phyloP scores from a whole-genome alignment of 1,140 invertebrate genomes.

The Eriocheir sinensis region DNA sequence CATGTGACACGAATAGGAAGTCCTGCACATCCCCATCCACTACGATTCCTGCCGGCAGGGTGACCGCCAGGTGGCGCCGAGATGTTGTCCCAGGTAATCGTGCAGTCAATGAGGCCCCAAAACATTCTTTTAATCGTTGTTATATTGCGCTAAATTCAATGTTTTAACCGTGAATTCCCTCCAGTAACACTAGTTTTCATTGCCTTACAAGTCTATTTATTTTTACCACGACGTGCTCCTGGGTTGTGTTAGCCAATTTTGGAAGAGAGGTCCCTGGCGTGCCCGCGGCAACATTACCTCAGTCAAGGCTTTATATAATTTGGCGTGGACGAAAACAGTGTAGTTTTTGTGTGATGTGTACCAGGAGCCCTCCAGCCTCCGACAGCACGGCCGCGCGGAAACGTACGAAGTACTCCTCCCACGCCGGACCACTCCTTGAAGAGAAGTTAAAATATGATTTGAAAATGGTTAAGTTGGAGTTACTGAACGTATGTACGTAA shows the following conservation, averaged over 20 bases:
- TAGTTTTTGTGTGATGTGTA: constrained; percentile 1
- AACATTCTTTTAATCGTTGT: neutral
- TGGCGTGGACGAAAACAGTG: constrained; percentile 56
- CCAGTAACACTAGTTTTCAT: constrained; percentile 37
- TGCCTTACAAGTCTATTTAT: constrained; percentile 41
- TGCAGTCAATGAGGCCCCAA: neutral
- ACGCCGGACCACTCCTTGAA: neutral
- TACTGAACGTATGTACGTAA: constrained; percentile 35
- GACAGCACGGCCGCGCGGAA: constrained; percentile 17
- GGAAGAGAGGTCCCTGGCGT: constrained; percentile 31
- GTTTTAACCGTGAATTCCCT: constrained; percentile 55
- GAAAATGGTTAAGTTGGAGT: constrained; percentile 34
- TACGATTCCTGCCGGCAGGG: neutral
- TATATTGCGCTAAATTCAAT: constrained; percentile 26
- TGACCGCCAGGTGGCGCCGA: neutral
- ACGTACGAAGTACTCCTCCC: constrained; percentile 14
- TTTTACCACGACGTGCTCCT: constrained; percentile 51
- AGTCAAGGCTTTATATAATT: constrained; percentile 63
- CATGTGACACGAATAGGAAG: neutral
- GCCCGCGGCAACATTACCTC: constrained; percentile 56
- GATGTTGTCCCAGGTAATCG: neutral
- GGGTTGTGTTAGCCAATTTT: constrained; percentile 62
- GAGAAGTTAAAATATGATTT: constrained; percentile 45
- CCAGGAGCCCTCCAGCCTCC: neutral
- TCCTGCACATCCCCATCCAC: neutral